Conservation (phyloP, 2,888 invertebrate species). For the Allacma fusca region DNA sequence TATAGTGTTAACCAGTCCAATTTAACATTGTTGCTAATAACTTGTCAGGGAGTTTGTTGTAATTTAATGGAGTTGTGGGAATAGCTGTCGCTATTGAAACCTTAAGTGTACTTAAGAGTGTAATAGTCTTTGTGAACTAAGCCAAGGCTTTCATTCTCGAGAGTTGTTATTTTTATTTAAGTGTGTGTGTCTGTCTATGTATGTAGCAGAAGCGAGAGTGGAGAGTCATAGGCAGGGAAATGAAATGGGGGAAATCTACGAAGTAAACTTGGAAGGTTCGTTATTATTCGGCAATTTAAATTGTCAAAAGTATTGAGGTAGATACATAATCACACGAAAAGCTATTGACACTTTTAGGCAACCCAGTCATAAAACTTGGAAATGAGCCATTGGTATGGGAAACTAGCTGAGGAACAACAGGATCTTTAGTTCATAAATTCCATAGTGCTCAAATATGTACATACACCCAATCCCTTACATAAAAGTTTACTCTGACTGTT, state of each 20-base stretch:
- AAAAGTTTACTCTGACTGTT: not conserved
- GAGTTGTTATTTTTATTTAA: not conserved
- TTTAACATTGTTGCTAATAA: no score
- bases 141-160: conserved; percentile 19
- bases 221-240: not conserved
- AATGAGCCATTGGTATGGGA: not conserved
- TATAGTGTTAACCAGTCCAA: no score
- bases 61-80: not conserved
- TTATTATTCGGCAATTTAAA: not conserved
- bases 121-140: not conserved
- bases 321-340: not conserved
- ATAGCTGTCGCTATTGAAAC: conserved; percentile 9
- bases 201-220: not conserved
- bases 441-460: not conserved
- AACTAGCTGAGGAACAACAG: no score
- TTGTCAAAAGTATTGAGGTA: not conserved
- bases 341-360: not conserved
- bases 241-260: not conserved
- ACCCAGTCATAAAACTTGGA: not conserved
- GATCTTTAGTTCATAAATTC: no score
- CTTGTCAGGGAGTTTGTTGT: no score
- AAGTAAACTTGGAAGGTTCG: not conserved
- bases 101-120: not conserved
- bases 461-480: not conserved
- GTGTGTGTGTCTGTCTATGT: not conserved